phyloP scores from a whole-genome alignment of 35 echinoderm and acorn worm species.

The Apostichopus californicus region DNA sequence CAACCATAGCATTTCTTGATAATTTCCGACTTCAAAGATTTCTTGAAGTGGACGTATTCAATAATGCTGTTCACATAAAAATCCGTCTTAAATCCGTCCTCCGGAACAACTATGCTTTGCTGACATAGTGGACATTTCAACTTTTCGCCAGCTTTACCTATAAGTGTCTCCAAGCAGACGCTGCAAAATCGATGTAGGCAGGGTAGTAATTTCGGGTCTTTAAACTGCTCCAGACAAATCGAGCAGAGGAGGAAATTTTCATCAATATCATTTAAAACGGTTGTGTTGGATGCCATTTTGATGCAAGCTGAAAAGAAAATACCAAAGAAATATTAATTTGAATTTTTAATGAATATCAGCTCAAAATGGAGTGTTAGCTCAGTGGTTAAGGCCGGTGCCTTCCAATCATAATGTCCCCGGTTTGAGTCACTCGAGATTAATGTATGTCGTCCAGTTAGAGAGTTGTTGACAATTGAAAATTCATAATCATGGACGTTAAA shows the following conservation, averaged over 20 bases:
- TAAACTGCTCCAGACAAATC: slow-evolving; percentile 7
- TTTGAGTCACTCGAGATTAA: no score
- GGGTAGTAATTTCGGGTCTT: slow-evolving; percentile 25
- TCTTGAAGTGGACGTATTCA: slow-evolving; percentile 16
- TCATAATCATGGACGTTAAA: no score
- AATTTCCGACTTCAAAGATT: not conserved
- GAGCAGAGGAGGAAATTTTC: slow-evolving; percentile 18
- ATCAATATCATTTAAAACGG: slow-evolving; percentile 15
- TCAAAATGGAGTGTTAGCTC: no score
- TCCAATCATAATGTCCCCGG: no score
- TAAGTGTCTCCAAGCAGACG: not conserved
- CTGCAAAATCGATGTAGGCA: slow-evolving; percentile 33
- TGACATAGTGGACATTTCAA: not conserved
- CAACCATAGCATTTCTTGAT: slow-evolving; percentile 10
- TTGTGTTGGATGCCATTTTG: not conserved
- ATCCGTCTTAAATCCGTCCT: slow-evolving; percentile 25
- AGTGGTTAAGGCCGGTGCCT: no score
- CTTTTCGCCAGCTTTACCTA: not conserved
- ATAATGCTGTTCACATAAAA: slow-evolving; percentile 27
- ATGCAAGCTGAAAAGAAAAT: not conserved
- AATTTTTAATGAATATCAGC: not conserved
- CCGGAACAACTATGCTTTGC: not conserved
- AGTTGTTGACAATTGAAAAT: no score
- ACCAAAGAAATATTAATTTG: not conserved
- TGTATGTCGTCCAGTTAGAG: no score